Evolutionary conservation across 2,888 invertebrate genomes (phyloP).

Genomic region (Diarsia rubi): DNA sequence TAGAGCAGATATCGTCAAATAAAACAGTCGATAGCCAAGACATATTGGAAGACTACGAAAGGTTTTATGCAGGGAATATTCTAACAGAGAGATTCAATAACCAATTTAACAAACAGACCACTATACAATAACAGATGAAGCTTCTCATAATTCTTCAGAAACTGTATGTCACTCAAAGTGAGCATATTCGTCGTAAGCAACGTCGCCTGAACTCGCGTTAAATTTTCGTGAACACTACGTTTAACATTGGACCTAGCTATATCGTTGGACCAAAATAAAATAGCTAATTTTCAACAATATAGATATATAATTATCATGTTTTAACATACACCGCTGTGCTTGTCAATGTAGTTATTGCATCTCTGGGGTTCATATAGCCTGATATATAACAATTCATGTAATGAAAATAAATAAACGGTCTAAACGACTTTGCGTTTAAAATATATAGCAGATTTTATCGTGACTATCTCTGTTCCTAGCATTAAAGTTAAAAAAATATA

Average conservation of each 20-base stretch:
- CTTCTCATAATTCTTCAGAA: constrained; percentile 51
- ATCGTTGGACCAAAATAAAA: constrained; percentile 88
- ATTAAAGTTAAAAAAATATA: constrained; percentile 61
- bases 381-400: constrained; percentile 17
- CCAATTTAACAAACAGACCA: constrained; percentile 28
- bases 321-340: constrained; percentile 70
- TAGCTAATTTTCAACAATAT: constrained; percentile 88
- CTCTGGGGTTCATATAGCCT: constrained; percentile 48
- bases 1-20: constrained; percentile 35
- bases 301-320: constrained; percentile 81
- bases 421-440: constrained; percentile 11
- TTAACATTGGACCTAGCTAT: constrained; percentile 85
- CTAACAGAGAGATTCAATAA: constrained; percentile 45
- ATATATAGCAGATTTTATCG: constrained; percentile 18
- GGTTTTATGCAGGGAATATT: constrained; percentile 29
- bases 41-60: constrained; percentile 56
- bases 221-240: constrained; percentile 78
- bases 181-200: constrained; percentile 43
- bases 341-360: constrained; percentile 57
- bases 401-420: constrained; percentile 26
- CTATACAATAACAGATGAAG: constrained; percentile 35
- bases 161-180: constrained; percentile 63
- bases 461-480: constrained; percentile 14
- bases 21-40: constrained; percentile 32
- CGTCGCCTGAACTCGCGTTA: constrained; percentile 77